Conservation (phyloP, 2,113 vertebrate genomes). For the Dendropsophus ebraccatus region DNA sequence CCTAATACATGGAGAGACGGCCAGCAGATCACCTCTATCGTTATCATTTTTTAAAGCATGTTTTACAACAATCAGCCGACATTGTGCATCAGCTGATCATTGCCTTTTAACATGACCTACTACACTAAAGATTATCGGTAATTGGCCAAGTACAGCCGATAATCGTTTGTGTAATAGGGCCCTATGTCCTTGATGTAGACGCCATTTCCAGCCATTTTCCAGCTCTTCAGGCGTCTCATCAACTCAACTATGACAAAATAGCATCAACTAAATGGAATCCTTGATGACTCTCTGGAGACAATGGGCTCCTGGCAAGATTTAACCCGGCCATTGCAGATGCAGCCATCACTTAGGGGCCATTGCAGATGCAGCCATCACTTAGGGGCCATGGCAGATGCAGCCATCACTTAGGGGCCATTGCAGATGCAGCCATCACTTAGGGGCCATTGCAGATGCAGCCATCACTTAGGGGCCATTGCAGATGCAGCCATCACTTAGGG, state of each 20-base stretch:
- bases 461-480: constrained; percentile 57
- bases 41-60: too few relatives aligned
- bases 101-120: too few relatives aligned
- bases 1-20: too few relatives aligned
- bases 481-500: constrained; percentile 52
- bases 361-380: constrained; percentile 54
- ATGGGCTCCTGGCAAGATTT: constrained; percentile 57
- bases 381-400: constrained; percentile 54
- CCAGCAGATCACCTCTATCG: too few relatives aligned
- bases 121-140: too few relatives aligned
- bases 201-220: too few relatives aligned
- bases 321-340: constrained; percentile 43
- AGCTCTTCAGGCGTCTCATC: constrained; percentile 62
- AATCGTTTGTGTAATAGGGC: too few relatives aligned
- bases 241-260: constrained; percentile 64
- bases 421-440: constrained; percentile 51
- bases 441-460: constrained; percentile 54
- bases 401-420: constrained; percentile 58
- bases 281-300: constrained; percentile 61
- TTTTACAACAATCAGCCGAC: too few relatives aligned
- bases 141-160: too few relatives aligned
- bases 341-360: constrained; percentile 56
- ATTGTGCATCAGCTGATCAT: too few relatives aligned
- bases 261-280: constrained; percentile 62
- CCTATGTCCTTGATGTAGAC: too few relatives aligned